Percentiles rank a stretch among this genome's conserved stretches.
These are phyloP conservation scores for Drosophila kurseongensis DNA, from an alignment of 1,140 invertebrate genomes.

Conservation along the genomic window DNA sequence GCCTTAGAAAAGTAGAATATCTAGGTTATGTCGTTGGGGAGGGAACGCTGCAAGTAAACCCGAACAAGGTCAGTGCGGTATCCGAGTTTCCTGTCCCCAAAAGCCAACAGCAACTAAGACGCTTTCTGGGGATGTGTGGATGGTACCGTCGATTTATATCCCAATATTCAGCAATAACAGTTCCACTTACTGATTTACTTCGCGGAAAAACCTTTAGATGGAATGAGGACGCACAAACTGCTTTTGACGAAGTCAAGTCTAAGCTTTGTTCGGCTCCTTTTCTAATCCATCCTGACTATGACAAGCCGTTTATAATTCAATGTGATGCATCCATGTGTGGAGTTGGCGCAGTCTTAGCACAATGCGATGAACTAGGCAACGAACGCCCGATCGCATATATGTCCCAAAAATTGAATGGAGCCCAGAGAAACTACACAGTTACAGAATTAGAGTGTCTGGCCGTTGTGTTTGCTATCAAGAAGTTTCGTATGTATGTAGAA, in stretches of 20 bases:
- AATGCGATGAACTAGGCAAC: background rate
- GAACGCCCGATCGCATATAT: background rate
- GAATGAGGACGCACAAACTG: background rate
- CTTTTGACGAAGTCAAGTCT: constrained; percentile 7
- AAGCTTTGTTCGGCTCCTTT: constrained; percentile 6
- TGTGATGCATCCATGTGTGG: too few species aligned
- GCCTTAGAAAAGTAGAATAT: background rate
- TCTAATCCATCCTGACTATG: constrained; percentile 3
- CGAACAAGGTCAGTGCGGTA: background rate
- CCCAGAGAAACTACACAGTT: constrained; percentile 15
- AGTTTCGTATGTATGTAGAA: constrained; percentile 25
- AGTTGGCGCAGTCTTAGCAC: too few species aligned
- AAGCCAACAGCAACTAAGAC: background rate
- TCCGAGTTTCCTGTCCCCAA: background rate
- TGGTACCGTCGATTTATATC: too few species aligned
- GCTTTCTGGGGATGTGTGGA: background rate
- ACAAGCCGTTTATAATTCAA: background rate
- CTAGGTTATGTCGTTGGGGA: background rate
- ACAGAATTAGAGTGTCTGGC: constrained; percentile 20
- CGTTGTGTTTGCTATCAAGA: constrained; percentile 2
- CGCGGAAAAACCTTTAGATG: too few species aligned
- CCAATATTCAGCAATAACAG: too few species aligned
- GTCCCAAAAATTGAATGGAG: constrained; percentile 14
- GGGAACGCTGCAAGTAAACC: background rate
- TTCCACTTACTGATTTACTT: too few species aligned